phyloP scores from a whole-genome alignment of 64 coral and sea anemone species.

The Actinia tenebrosa region DNA sequence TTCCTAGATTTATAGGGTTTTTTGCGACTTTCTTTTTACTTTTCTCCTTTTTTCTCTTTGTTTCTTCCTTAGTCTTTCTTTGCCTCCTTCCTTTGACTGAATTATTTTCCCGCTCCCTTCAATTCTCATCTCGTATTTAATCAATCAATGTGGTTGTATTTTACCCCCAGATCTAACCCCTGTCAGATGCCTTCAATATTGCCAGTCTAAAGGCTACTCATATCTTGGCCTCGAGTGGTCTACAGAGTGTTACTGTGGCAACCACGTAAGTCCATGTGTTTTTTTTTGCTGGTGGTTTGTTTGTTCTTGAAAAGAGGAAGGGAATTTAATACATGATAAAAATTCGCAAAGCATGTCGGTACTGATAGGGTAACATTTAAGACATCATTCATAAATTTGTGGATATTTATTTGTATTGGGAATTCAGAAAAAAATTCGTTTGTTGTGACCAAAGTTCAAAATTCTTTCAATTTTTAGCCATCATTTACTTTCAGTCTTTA shows the following conservation, averaged over 20 bases:
- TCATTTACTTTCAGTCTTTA: no score
- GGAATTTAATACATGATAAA: not conserved
- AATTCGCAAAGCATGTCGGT: no score
- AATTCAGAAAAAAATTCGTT: no score
- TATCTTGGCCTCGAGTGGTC: conserved; percentile 69
- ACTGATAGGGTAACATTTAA: no score
- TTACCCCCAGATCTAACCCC: conserved; percentile 56
- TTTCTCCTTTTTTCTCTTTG: not conserved
- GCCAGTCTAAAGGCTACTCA: conserved; percentile 47
- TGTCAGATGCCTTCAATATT: conserved; percentile 50
- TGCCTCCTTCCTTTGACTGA: not conserved
- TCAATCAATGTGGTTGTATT: not conserved
- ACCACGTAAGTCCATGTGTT: conserved; percentile 31
- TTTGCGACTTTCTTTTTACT: not conserved
- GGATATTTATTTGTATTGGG: no score
- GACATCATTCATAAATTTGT: no score
- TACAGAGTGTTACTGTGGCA: conserved; percentile 71
- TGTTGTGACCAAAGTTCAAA: no score
- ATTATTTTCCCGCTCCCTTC: not conserved
- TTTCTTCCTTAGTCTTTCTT: not conserved
- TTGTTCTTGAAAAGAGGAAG: no score
- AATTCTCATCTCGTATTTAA: no score
- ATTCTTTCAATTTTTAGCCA: no score
- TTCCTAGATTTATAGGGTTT: not conserved
- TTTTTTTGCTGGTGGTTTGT: no score